These are phyloP conservation scores for Rhinatrema bivittatum DNA, from an alignment of 2,797 vertebrate genomes.

Conservation along the genomic window DNA sequence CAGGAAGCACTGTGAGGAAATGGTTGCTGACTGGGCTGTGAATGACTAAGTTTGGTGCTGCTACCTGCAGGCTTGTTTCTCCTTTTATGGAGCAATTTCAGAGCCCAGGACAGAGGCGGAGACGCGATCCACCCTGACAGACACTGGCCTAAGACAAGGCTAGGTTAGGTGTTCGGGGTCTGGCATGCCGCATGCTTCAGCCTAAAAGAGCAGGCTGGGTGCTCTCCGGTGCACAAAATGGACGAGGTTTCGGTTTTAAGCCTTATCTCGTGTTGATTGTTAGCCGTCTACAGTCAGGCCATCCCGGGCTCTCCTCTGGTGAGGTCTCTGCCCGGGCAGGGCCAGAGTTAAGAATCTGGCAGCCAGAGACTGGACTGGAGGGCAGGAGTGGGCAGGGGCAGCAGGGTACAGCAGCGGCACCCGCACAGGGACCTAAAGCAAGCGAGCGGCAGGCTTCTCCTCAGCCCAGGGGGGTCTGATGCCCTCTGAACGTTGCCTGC, in stretches of 20 bases:
- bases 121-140: slow-evolving; percentile 45
- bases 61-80: slow-evolving; percentile 56
- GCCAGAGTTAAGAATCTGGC: too few relatives aligned
- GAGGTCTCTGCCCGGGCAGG: too few relatives aligned
- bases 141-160: slow-evolving; percentile 17
- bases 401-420: not conserved
- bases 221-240: too few relatives aligned
- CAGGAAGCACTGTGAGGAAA: slow-evolving; percentile 31
- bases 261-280: too few relatives aligned
- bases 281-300: too few relatives aligned
- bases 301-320: too few relatives aligned
- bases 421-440: not conserved
- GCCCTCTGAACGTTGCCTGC: too few relatives aligned
- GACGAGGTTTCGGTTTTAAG: too few relatives aligned
- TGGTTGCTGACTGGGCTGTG: slow-evolving; percentile 43
- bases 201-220: too few relatives aligned
- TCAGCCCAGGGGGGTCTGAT: too few relatives aligned
- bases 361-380: not conserved
- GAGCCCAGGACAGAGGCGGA: slow-evolving; percentile 25
- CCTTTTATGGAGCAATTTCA: slow-evolving; percentile 63
- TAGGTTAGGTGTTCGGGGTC: slow-evolving; percentile 1
- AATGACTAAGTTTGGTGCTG: slow-evolving; percentile 66
- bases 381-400: not conserved
- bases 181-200: too few relatives aligned
- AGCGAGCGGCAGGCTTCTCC: not conserved